phyloP scores from a whole-genome alignment of 2,888 invertebrate genomes.

The Cheilosia variabilis region DNA sequence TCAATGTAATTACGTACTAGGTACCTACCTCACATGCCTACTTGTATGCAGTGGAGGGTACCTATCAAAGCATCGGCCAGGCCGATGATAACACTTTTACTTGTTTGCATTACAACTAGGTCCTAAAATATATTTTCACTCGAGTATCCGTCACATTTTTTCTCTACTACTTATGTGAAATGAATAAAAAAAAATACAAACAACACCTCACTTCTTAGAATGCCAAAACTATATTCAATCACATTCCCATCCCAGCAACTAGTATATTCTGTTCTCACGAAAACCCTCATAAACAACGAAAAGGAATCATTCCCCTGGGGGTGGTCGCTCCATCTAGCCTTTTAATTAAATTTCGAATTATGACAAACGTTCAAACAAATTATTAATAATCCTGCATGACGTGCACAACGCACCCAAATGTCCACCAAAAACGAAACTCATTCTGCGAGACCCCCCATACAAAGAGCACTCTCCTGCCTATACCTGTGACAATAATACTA shows the following conservation, averaged over 20 bases:
- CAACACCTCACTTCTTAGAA: no score
- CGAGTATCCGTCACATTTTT: no score
- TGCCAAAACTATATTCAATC: no score
- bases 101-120: no score
- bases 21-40: no score
- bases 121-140: no score
- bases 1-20: no score
- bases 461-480: not conserved
- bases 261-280: constrained; percentile 12
- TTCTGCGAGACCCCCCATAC: constrained; percentile 14
- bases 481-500: constrained; percentile 56
- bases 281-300: constrained; percentile 39
- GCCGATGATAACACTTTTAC: no score
- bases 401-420: constrained; percentile 50
- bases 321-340: constrained; percentile 15
- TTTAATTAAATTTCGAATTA: constrained; percentile 69
- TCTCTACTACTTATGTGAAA: no score
- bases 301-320: constrained; percentile 31
- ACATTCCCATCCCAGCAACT: not conserved
- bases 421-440: constrained; percentile 15
- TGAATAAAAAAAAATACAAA: no score
- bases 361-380: constrained; percentile 68
- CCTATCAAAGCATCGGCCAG: no score
- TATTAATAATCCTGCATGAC: constrained; percentile 71
- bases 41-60: no score